Percentiles rank a stretch among this genome's conserved stretches.
Conservation (phyloP, 2,113 vertebrate genomes). For the Baryphthengus martii region DNA sequence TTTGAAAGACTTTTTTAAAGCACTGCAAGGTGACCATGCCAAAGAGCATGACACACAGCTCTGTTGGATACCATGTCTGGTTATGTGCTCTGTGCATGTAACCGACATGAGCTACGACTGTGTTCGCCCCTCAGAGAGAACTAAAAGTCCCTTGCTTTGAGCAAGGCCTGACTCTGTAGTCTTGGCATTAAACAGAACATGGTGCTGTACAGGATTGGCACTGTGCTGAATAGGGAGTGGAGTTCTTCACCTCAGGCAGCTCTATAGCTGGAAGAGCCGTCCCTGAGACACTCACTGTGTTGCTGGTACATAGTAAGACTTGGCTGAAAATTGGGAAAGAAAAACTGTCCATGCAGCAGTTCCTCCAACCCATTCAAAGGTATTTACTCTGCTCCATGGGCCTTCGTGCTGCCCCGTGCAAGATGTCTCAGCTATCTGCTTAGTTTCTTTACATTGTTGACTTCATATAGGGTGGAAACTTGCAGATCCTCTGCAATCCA, state of each 20-base stretch:
- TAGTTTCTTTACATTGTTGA: neutral
- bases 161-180: neutral
- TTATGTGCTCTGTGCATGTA: neutral
- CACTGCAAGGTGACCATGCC: neutral
- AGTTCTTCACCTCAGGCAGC: neutral
- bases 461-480: neutral
- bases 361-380: neutral
- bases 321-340: neutral
- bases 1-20: neutral
- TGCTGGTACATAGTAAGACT: neutral
- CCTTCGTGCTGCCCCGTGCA: neutral
- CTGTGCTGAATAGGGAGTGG: neutral
- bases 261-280: neutral
- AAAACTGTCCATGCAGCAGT: neutral
- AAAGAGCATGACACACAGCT: neutral
- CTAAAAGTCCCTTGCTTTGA: neutral
- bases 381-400: neutral
- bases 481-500: neutral
- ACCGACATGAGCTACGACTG: neutral
- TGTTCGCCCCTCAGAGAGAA: fast-evolving
- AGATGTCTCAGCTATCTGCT: neutral
- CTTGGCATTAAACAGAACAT: neutral
- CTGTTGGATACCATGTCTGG: neutral
- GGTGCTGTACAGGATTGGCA: neutral
- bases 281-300: neutral